A percentile compares a stretch with the other conserved stretches of the same genome.
Evolutionary conservation across 1,140 invertebrate genomes (phyloP).

Genomic region (Drosophila punjabiensis): DNA sequence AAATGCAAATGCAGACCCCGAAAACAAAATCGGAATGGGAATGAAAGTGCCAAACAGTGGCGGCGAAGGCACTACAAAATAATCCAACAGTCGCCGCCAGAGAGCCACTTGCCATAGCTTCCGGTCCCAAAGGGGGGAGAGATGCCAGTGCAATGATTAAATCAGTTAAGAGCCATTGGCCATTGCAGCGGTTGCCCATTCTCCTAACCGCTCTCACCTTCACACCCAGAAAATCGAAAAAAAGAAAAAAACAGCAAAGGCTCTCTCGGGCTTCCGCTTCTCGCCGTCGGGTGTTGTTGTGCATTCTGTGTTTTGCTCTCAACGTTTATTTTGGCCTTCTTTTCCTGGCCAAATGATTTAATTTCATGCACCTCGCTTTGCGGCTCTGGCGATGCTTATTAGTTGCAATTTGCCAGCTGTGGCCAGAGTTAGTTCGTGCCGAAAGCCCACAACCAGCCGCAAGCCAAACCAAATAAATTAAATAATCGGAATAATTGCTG

Average conservation of each 20-base stretch:
- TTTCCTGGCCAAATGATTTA: slow-evolving; percentile 58
- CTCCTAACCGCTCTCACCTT: slow-evolving; percentile 3
- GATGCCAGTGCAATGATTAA: slow-evolving; percentile 50
- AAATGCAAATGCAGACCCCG: slow-evolving; percentile 26
- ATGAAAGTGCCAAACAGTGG: slow-evolving; percentile 44
- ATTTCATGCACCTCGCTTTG: slow-evolving; percentile 68
- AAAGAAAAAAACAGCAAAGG: not conserved
- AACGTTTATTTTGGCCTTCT: slow-evolving; percentile 51
- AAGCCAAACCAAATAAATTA: slow-evolving; percentile 57
- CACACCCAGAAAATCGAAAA: not conserved
- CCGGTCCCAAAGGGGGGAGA: slow-evolving; percentile 8
- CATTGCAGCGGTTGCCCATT: slow-evolving; percentile 35
- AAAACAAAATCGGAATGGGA: slow-evolving; percentile 35
- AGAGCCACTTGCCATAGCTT: slow-evolving; percentile 38
- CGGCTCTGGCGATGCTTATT: slow-evolving; percentile 62
- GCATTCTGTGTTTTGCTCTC: slow-evolving; percentile 69
- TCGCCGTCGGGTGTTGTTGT: slow-evolving; percentile 46
- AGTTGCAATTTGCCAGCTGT: slow-evolving; percentile 74
- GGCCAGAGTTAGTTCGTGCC: slow-evolving; percentile 54
- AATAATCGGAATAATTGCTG: slow-evolving; percentile 57
- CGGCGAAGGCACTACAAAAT: slow-evolving; percentile 62
- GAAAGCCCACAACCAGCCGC: slow-evolving; percentile 18
- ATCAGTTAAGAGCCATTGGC: slow-evolving; percentile 70
- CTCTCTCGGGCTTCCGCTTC: slow-evolving; percentile 5
- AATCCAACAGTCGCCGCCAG: slow-evolving; percentile 56